Percentiles rank a stretch among this genome's conserved stretches.
These are phyloP conservation scores for Myiotriccus ornatus DNA, from an alignment of 2,797 vertebrate species.

Conservation along the genomic window DNA sequence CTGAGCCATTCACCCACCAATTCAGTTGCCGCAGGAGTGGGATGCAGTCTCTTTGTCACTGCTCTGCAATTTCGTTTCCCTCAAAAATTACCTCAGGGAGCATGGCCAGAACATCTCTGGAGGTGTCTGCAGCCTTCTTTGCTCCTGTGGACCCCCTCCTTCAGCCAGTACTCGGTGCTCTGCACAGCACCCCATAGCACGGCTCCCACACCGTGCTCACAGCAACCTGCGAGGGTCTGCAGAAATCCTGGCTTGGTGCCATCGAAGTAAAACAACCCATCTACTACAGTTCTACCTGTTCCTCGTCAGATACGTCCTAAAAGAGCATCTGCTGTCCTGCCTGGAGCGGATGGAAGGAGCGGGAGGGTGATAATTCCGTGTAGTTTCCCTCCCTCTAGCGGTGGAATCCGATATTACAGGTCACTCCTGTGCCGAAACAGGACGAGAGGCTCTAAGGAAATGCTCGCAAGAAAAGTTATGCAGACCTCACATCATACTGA, in stretches of 20 bases:
- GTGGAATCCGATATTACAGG: conserved; percentile 58
- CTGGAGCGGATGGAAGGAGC: accelerated
- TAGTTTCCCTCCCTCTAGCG: conserved; percentile 83
- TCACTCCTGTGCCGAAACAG: neutral
- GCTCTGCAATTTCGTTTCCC: neutral
- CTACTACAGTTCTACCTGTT: neutral
- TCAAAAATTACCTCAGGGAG: neutral
- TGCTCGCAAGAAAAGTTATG: accelerated
- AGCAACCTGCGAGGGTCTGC: accelerated
- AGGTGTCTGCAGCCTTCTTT: neutral
- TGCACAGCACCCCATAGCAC: neutral
- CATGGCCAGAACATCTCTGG: neutral
- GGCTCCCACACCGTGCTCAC: accelerated
- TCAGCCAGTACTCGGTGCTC: accelerated
- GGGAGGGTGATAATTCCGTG: conserved; percentile 59
- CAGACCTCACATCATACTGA: accelerated
- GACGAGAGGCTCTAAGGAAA: accelerated
- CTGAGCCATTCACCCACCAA: neutral
- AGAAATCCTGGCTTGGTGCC: too few species aligned
- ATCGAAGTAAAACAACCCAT: accelerated
- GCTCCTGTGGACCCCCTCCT: neutral
- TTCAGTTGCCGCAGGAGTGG: neutral
- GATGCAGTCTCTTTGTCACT: accelerated
- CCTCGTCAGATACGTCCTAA: neutral
- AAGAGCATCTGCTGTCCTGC: neutral